Conservation (phyloP, 2,888 invertebrate species). For the Lottia gigantea region DNA sequence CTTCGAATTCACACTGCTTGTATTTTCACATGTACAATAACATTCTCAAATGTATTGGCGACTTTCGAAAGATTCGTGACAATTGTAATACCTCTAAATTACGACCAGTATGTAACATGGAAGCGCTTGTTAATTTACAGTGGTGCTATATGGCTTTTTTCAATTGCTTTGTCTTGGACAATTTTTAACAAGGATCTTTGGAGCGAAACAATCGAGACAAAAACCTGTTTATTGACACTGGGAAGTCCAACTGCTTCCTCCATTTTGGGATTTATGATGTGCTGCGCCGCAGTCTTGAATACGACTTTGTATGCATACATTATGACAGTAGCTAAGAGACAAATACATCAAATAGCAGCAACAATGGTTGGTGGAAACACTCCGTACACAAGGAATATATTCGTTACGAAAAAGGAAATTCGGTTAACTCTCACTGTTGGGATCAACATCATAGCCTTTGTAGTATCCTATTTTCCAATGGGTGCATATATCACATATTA, state of each 20-base stretch:
- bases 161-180: background rate
- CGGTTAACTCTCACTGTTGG: background rate
- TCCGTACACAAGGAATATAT: background rate
- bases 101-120: background rate
- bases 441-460: background rate
- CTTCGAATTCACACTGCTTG: background rate
- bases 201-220: background rate
- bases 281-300: background rate
- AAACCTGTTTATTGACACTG: too few species aligned
- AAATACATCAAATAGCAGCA: background rate
- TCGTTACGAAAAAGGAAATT: background rate
- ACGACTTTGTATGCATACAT: background rate
- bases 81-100: background rate
- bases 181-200: background rate
- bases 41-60: background rate
- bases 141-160: background rate
- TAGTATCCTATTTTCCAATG: slow-evolving; percentile 1
- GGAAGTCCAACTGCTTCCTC: background rate
- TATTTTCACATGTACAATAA: background rate
- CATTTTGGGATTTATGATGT: background rate
- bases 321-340: background rate
- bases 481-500: background rate
- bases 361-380: slow-evolving; percentile 6
- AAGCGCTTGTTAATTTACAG: background rate
- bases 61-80: background rate